Evolutionary conservation across 2,797 vertebrate species (phyloP), one percentile per base, ranked within the genome.

Genomic region (Parotocinclus haroldoi): DNA sequence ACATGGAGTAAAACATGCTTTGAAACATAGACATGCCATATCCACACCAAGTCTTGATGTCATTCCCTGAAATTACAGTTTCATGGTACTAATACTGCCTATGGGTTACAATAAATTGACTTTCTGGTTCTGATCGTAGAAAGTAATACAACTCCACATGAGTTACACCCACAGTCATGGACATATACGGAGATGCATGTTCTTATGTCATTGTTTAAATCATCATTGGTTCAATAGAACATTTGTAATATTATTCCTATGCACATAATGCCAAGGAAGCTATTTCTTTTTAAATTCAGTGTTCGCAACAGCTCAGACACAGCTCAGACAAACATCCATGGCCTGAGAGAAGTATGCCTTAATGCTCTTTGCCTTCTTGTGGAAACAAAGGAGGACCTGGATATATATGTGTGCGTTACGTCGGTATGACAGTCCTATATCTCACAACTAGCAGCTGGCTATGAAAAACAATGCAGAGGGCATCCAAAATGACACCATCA

Each of bases 361-460:
- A 83, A 84, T 80, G 76, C 76, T 80, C 74, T 82, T 81, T 83
- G 72, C 81, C 81, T 78, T 80, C 73, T 70, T 27, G 18, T 52
- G 55, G 52, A 44, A 27, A 27, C 70, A 78, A 77, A 75, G 63
- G 62, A 77, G 77, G 78, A 68, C 13, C 45, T 64, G 63, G 56
- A 85, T 82, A 82, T 79, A 75, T 76, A 79, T 80, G 78, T 78
- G 78, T 84, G 81, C 83, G 58, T 46, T 62, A 71, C 42, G 59
- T 53, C 42, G 8, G 11, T n/a, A 38, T 56, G 54, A 38, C 56
- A 84, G 85, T 82, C 81, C 82, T 84, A 85, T 84, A 86, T 89
- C 84, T 84, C 73, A 56, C 81, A 78, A 70, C 76, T 79, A 84
- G 77, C 84, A 87, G 87, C 83, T 89, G 82, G 82, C 80, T 81